Percentiles rank a stretch among this genome's conserved stretches.
phyloP scores from a whole-genome alignment of 1,140 invertebrate genomes.

The Bombus sibiricus region DNA sequence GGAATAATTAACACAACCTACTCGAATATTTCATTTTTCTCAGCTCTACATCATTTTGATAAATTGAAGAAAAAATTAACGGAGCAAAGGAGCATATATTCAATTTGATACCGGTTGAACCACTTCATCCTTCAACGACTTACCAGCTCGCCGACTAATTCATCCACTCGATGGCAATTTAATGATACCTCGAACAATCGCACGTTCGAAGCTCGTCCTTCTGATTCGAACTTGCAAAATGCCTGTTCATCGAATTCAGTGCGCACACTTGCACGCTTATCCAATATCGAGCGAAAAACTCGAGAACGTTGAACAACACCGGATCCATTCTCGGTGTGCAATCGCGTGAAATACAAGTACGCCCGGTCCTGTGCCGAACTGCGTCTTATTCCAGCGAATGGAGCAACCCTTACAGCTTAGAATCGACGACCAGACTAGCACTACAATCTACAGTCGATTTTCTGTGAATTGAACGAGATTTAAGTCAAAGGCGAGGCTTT shows the following conservation, averaged over 20 bases:
- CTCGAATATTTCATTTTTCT: too few species aligned
- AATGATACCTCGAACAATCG: not conserved
- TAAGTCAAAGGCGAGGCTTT: conserved; percentile 47
- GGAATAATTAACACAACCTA: too few species aligned
- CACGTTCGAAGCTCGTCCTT: too few species aligned
- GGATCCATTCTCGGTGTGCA: conserved; percentile 6
- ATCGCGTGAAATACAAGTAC: conserved; percentile 23
- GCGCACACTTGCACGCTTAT: not conserved
- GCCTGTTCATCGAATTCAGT: not conserved
- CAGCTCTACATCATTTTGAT: too few species aligned
- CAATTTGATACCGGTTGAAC: not conserved
- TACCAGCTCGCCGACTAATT: not conserved
- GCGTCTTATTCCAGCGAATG: conserved; percentile 1
- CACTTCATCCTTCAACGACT: not conserved
- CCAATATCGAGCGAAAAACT: conserved; percentile 13
- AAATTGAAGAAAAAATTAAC: not conserved
- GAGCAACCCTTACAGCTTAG: not conserved
- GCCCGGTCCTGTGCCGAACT: not conserved
- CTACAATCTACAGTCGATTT: conserved; percentile 34
- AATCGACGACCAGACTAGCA: not conserved
- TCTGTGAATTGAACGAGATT: conserved; percentile 40
- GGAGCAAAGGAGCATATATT: not conserved
- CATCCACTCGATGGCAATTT: not conserved
- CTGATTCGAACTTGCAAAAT: not conserved
- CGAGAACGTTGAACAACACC: not conserved